Percentiles rank a stretch among this genome's conserved stretches.
phyloP scores from a whole-genome alignment of 2,888 invertebrate genomes.

The Ophion slaviceki region DNA sequence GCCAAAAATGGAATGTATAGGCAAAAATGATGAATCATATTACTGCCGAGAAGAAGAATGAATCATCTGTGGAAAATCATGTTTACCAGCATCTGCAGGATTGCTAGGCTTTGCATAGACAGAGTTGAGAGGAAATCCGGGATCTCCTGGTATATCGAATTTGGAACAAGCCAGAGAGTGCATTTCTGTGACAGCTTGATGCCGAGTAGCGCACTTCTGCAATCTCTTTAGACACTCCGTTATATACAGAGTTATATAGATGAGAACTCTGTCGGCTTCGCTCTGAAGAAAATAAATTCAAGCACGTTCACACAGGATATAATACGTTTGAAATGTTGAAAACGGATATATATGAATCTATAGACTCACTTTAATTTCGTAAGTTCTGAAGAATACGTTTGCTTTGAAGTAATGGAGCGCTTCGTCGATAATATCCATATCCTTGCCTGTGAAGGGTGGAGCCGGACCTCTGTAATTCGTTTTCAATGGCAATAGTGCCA shows the following conservation, averaged over 20 bases:
- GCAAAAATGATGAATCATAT: not conserved
- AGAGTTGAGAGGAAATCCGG: conserved; percentile 96
- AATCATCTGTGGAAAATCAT: not conserved
- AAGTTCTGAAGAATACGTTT: conserved; percentile 99
- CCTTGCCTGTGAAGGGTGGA: conserved; percentile 86
- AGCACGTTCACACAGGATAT: not conserved
- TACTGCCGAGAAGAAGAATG: not conserved
- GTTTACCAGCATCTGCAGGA: conserved; percentile 91
- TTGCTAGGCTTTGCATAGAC: conserved; percentile 95
- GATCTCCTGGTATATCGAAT: conserved; percentile 98
- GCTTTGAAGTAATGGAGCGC: conserved; percentile 99
- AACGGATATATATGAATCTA: not conserved
- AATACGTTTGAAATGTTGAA: not conserved
- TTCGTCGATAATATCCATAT: conserved; percentile 98
- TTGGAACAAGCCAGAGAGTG: conserved; percentile 96
- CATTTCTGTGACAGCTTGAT: conserved; percentile 97
- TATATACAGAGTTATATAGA: conserved; percentile 98
- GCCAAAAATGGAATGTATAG: not conserved
- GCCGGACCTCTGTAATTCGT: conserved; percentile 98
- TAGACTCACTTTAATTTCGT: conserved; percentile 95
- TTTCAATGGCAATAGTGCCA: conserved; percentile 95
- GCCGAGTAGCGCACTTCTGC: conserved; percentile 95
- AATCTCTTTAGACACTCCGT: conserved; percentile 98
- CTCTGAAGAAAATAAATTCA: conserved; percentile 86
- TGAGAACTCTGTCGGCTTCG: conserved; percentile 97